Conservation (phyloP, 2,797 vertebrate genomes). For the Cossypha dichroa region DNA sequence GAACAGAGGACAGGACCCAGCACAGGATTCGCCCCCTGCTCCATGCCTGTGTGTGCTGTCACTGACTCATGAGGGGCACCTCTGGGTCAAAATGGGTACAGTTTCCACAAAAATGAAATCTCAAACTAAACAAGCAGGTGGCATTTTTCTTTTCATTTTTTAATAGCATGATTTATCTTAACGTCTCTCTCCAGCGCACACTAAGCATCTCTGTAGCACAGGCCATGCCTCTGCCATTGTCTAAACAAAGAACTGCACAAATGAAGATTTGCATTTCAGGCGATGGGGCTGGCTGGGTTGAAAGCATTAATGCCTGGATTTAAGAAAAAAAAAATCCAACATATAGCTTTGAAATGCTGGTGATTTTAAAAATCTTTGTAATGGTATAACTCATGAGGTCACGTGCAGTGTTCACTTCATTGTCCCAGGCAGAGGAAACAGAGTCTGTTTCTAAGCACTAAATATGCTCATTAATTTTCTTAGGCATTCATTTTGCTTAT, state of each 20-base stretch:
- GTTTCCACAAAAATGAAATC: background rate
- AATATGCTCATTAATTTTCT: conserved; percentile 29
- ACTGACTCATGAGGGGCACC: background rate
- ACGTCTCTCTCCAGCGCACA: background rate
- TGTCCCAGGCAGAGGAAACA: background rate
- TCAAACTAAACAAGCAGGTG: background rate
- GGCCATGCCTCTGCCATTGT: background rate
- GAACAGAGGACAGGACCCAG: background rate
- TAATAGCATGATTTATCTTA: background rate
- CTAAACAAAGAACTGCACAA: background rate
- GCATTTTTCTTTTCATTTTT: background rate
- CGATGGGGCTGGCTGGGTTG: background rate
- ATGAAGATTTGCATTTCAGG: background rate
- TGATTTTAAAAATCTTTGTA: background rate
- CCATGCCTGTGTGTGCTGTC: background rate
- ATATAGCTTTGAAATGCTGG: background rate
- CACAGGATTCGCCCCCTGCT: background rate
- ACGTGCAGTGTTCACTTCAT: accelerated
- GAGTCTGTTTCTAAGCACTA: background rate
- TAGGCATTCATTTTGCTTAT: background rate
- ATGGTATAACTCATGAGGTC: background rate
- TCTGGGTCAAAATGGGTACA: background rate
- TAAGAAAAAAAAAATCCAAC: background rate
- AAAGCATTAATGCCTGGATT: background rate
- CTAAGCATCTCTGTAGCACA: background rate